These are phyloP conservation scores for Zoroaster sp. DNA, from an alignment of 53 echinoderm and acorn worm genomes.

Conservation along the genomic window DNA sequence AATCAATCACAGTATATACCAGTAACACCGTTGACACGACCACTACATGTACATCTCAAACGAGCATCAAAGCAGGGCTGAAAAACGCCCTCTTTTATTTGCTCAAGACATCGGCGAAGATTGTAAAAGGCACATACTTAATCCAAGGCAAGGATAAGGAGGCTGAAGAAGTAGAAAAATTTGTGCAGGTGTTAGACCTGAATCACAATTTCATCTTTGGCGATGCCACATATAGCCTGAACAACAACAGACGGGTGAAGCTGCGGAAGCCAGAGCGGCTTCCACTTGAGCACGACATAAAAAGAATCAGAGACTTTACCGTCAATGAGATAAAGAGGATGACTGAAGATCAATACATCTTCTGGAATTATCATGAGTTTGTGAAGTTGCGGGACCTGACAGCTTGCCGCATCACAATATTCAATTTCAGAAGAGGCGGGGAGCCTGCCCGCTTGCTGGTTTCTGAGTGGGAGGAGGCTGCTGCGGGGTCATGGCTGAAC, in stretches of 20 bases:
- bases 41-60: neutral
- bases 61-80: neutral
- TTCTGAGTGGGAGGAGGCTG: constrained; percentile 22
- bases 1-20: neutral
- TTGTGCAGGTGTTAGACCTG: neutral
- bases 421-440: constrained; percentile 21
- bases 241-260: constrained; percentile 3
- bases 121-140: neutral
- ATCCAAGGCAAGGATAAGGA: neutral
- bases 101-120: constrained; percentile 1
- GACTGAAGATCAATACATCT: neutral
- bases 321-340: neutral
- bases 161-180: neutral
- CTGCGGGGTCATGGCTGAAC: neutral
- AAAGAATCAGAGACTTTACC: neutral
- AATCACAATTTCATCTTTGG: constrained; percentile 39
- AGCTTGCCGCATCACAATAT: neutral
- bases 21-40: neutral
- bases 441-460: constrained; percentile 25
- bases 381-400: constrained; percentile 8
- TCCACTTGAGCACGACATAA: constrained; percentile 16
- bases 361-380: neutral
- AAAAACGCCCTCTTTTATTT: constrained; percentile 10
- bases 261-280: constrained; percentile 29
- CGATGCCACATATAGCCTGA: constrained; percentile 16